Percentiles rank a stretch among this genome's conserved stretches.
These are phyloP conservation scores for Hylia prasina DNA, from an alignment of 2,113 vertebrate genomes.

Conservation along the genomic window DNA sequence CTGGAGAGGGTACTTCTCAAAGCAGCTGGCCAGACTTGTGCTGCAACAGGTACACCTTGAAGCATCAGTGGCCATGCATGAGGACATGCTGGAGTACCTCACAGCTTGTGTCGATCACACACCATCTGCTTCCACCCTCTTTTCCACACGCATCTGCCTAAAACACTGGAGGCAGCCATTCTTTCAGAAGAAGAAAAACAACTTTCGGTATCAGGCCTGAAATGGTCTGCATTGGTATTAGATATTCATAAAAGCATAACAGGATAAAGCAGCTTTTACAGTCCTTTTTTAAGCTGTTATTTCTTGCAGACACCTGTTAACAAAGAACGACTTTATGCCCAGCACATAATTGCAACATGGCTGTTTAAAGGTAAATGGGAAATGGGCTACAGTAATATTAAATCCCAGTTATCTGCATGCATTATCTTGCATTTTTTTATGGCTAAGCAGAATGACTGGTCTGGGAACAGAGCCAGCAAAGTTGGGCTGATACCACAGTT, in stretches of 20 bases:
- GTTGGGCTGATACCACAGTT: neutral
- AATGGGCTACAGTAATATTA: neutral
- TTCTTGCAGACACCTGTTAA: neutral
- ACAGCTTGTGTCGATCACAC: rapidly evolving
- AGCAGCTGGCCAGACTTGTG: neutral
- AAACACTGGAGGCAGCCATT: neutral
- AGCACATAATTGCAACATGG: neutral
- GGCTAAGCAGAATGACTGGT: neutral
- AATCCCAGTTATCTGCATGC: slow-evolving; percentile 26
- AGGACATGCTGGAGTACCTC: neutral
- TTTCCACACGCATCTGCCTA: neutral
- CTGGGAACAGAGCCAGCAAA: slow-evolving; percentile 14
- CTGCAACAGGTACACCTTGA: neutral
- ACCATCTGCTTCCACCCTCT: neutral
- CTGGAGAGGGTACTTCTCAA: neutral
- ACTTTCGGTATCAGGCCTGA: neutral
- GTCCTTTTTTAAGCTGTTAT: neutral
- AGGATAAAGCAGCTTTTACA: neutral
- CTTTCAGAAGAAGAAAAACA: neutral
- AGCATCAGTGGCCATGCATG: too few species aligned
- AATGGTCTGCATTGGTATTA: neutral
- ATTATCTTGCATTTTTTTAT: slow-evolving; percentile 50
- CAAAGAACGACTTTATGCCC: neutral
- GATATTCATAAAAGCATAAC: neutral
- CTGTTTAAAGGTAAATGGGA: slow-evolving; percentile 45